phyloP scores from a whole-genome alignment of 2,888 invertebrate genomes.

The Galerucella nymphaeae region DNA sequence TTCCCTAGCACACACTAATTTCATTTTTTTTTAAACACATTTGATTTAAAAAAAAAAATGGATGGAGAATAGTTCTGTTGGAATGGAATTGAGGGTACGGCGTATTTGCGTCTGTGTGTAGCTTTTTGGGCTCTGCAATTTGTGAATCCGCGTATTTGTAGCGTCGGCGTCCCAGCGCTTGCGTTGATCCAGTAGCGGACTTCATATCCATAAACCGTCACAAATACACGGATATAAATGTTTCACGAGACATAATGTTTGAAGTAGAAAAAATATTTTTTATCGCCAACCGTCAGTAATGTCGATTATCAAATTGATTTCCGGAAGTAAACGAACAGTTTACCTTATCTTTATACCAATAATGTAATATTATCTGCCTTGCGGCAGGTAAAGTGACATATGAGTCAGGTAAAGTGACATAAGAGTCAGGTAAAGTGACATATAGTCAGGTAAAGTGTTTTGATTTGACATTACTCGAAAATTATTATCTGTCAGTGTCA shows the following conservation, averaged over 20 bases:
- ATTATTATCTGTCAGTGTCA: too few species aligned
- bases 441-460: too few species aligned
- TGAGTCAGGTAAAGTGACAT: too few species aligned
- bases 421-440: too few species aligned
- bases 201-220: neutral
- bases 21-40: neutral
- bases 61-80: neutral
- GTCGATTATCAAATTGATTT: too few species aligned
- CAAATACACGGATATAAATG: neutral
- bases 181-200: slow-evolving; percentile 37
- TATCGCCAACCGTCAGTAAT: too few species aligned
- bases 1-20: slow-evolving; percentile 21
- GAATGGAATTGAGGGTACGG: slow-evolving; percentile 28
- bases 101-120: slow-evolving; percentile 38
- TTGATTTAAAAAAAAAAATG: neutral
- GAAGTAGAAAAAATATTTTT: neutral
- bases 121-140: slow-evolving; percentile 32
- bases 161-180: slow-evolving; percentile 43
- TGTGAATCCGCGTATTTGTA: slow-evolving; percentile 36
- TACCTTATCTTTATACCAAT: too few species aligned
- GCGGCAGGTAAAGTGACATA: too few species aligned
- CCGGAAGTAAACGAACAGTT: too few species aligned
- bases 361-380: too few species aligned
- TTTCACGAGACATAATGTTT: neutral
- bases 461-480: too few species aligned